Conservation (phyloP, 2,113 vertebrate genomes). For the Nibea coibor region DNA sequence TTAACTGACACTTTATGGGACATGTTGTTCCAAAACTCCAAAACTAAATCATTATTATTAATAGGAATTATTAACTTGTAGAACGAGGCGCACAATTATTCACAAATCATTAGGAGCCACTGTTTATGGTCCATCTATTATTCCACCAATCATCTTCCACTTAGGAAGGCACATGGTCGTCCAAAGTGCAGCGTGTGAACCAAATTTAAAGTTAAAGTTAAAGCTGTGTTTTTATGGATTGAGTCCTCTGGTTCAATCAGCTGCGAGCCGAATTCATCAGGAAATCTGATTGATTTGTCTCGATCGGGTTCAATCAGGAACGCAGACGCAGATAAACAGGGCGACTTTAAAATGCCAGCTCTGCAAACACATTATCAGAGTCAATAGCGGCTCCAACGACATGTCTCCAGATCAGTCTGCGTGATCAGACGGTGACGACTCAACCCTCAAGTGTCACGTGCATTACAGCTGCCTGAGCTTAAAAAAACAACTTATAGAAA, state of each 20-base stretch:
- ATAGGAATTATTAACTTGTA: no score
- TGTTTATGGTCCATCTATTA: neutral
- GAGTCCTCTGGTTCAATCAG: neutral
- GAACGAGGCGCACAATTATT: rapidly evolving
- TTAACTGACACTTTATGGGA: no score
- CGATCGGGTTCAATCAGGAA: neutral
- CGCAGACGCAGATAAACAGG: constrained; percentile 1
- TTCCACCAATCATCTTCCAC: neutral
- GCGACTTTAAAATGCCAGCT: neutral
- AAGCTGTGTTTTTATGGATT: neutral
- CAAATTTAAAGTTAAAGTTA: neutral
- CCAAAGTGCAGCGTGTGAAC: neutral
- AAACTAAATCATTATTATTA: neutral
- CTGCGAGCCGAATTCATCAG: neutral
- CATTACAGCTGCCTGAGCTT: constrained; percentile 14
- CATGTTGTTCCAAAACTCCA: neutral
- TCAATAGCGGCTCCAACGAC: neutral
- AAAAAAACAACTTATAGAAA: neutral
- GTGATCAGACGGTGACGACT: constrained; percentile 16
- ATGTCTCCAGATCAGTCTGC: constrained; percentile 3
- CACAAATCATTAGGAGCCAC: neutral
- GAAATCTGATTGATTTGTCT: neutral
- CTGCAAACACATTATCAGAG: neutral
- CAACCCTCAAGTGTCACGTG: constrained; percentile 24
- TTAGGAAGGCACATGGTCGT: neutral